These are phyloP conservation scores for Orussus abietinus DNA, from an alignment of 1,140 invertebrate species.

Conservation along the genomic window DNA sequence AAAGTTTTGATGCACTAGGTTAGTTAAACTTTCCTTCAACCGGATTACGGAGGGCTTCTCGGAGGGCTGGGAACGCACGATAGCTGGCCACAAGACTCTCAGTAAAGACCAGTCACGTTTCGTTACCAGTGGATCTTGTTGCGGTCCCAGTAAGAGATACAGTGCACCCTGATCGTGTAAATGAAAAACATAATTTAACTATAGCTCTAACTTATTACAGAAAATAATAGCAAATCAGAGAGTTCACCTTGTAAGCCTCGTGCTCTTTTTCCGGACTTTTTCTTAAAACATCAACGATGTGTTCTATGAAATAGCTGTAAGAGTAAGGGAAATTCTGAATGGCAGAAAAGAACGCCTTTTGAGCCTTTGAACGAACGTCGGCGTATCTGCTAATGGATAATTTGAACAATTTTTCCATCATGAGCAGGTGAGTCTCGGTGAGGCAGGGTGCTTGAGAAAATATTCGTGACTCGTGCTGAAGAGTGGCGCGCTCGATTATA, in stretches of 20 bases:
- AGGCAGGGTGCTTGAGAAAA: constrained; percentile 44
- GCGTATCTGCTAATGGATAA: constrained; percentile 68
- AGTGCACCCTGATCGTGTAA: constrained; percentile 62
- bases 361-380: constrained; percentile 63
- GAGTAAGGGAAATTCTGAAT: constrained; percentile 59
- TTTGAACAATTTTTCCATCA: constrained; percentile 63
- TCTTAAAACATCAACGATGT: constrained; percentile 59
- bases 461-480: constrained; percentile 66
- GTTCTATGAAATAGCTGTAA: constrained; percentile 57
- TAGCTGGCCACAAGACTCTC: constrained; percentile 67
- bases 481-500: constrained; percentile 60
- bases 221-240: constrained; percentile 3
- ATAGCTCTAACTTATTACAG: no score
- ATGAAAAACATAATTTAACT: constrained; percentile 16
- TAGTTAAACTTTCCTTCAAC: constrained; percentile 63
- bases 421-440: constrained; percentile 58
- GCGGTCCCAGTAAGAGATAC: constrained; percentile 69
- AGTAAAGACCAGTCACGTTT: constrained; percentile 75
- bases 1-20: constrained; percentile 53
- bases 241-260: constrained; percentile 67
- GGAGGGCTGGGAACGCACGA: constrained; percentile 69
- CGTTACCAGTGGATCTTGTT: constrained; percentile 59
- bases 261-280: constrained; percentile 60
- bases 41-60: constrained; percentile 77
- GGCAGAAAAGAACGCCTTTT: constrained; percentile 56